Base-by-base conservation (phyloP, 2,888 invertebrate genomes). In the Dynastes maya region DNA sequence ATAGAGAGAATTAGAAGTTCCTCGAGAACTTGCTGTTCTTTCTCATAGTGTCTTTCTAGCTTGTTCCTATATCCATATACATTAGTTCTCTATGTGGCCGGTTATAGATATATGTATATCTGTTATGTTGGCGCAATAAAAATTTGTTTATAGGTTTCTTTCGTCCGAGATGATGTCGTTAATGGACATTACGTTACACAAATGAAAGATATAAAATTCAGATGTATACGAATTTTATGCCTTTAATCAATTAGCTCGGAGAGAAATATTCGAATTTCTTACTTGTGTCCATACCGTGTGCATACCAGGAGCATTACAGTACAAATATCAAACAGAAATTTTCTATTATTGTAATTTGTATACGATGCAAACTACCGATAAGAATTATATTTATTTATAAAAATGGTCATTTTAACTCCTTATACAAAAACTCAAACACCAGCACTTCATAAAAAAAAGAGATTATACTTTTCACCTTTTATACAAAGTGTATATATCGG, bases 61-160 rank as follows among this genome's bases (percentile, higher is more conserved):
- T 45, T 45, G 45, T 45, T 37, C 37, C 6, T 37, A 22, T 22
- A 22, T 22, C 22, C 22, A 22, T 22, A 22, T 6, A 3, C 37
- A 37, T 37, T 37, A 37, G 8, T 11, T 45, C 45, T 45, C 45
- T 1, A 11, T 45, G 6, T 11, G 45, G 8, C 8, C 45, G 45
- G 45, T 45, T 63, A 63, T 63, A 13, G 27, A 29, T 63, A 29
- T 63, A 32, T 29, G 2, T 29, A 9, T 29, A 9, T 63, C 32
- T 45, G 45, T 45, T 37, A 29, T 32, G 27, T 8, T 63, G 4
- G 51, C 51, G 51, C 29, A 68, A 68, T 68, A 68, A 68, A 68
- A 68, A 68, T 68, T 68, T 68, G 68, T 68, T 68, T 68, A 68
- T 68, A 51, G 51, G 51, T 51, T 68, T 68, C 51, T 68, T 68